A percentile compares a stretch with the other conserved stretches of the same genome.
Conservation (phyloP, 2,888 invertebrate species). For the Tiliacea aurago region DNA sequence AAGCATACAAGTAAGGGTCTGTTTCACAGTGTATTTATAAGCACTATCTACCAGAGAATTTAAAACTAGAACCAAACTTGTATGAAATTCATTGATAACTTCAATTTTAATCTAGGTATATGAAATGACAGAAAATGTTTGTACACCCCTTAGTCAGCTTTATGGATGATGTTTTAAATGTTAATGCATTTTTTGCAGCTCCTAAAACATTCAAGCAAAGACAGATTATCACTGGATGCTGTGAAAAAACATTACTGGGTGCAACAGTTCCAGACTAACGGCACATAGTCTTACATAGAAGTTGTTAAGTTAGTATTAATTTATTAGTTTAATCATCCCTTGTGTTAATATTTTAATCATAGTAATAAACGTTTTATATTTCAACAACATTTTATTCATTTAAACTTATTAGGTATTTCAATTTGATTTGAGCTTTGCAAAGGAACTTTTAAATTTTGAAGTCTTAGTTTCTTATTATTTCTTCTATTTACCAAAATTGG, state of each 20-base stretch:
- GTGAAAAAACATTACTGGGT: slow-evolving; percentile 95
- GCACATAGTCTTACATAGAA: slow-evolving; percentile 54
- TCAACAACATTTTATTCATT: slow-evolving; percentile 58
- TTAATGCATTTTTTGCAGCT: slow-evolving; percentile 86
- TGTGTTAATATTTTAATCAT: no score
- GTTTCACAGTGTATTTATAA: neutral
- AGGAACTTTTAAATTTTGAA: neutral
- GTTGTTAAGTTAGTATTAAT: slow-evolving; percentile 64
- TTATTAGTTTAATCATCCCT: slow-evolving; percentile 57
- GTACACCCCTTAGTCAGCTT: neutral
- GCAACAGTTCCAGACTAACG: slow-evolving; percentile 72
- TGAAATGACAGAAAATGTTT: neutral
- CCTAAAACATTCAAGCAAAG: slow-evolving; percentile 91
- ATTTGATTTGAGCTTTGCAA: slow-evolving; percentile 15
- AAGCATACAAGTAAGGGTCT: no score
- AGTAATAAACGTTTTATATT: slow-evolving; percentile 64
- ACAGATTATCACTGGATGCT: slow-evolving; percentile 92
- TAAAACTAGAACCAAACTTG: no score
- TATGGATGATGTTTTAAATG: neutral
- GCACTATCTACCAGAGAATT: neutral
- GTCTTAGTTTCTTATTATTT: no score
- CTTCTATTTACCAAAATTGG: neutral
- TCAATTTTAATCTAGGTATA: neutral
- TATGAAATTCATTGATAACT: neutral
- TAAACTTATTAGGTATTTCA: slow-evolving; percentile 10